Conservation (phyloP, 2,113 vertebrate genomes). For the Ardeotis arabs region DNA sequence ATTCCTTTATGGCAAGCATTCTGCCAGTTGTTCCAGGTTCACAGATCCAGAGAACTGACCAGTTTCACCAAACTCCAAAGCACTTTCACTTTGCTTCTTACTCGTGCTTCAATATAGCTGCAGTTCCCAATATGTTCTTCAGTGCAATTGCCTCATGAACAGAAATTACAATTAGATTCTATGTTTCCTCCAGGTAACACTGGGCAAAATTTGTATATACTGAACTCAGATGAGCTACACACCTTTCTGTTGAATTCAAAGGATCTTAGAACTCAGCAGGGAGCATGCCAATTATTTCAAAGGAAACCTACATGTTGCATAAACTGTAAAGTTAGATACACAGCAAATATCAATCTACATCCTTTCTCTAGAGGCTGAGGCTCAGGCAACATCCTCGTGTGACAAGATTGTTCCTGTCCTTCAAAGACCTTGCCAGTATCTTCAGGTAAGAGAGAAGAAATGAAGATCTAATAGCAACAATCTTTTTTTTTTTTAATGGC, state of each 20-base stretch:
- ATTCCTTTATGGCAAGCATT: not conserved
- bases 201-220: not conserved
- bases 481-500: not conserved
- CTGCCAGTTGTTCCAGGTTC: not conserved
- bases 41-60: not conserved
- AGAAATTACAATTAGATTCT: not conserved
- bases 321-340: not conserved
- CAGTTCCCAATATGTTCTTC: not conserved
- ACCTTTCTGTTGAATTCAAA: conserved; percentile 13
- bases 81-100: not conserved
- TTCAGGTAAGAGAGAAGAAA: not conserved
- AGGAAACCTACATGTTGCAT: not conserved
- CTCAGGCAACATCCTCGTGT: not conserved
- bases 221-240: not conserved
- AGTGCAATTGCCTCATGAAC: not conserved
- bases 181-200: not conserved
- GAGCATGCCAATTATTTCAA: conserved; percentile 15
- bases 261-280: conserved; percentile 11
- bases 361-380: not conserved
- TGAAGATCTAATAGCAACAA: rapidly evolving
- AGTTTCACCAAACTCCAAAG: not conserved
- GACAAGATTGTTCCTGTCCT: not conserved
- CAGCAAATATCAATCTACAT: not conserved
- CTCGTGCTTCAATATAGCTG: not conserved
- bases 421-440: not conserved